These are phyloP conservation scores for Penaeus vannamei DNA, from an alignment of 1,140 invertebrate species.

Conservation along the genomic window DNA sequence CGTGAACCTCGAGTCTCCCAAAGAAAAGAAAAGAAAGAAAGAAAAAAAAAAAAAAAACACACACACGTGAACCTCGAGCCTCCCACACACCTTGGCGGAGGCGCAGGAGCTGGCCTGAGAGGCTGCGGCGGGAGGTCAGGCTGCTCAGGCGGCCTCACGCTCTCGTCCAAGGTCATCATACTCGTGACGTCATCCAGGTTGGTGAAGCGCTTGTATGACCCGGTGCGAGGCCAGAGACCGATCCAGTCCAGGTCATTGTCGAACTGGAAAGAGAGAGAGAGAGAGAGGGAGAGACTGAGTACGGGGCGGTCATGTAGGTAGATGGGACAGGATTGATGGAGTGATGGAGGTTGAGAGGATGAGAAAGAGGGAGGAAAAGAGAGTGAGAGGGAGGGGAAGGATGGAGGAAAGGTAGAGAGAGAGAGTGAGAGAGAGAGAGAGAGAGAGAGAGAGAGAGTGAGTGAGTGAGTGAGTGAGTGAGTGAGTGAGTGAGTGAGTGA, in stretches of 20 bases:
- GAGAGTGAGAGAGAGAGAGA: not conserved
- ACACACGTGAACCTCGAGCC: not conserved
- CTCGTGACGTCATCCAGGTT: constrained; percentile 74
- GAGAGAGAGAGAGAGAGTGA: not conserved
- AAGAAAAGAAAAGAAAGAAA: not conserved
- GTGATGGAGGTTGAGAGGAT: not conserved
- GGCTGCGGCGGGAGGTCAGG: constrained; percentile 74
- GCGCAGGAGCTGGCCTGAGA: constrained; percentile 70
- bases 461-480: not conserved
- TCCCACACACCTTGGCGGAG: constrained; percentile 55
- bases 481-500: not conserved
- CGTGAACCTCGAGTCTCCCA: not conserved
- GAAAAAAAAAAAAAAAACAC: not conserved
- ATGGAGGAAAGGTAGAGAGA: not conserved
- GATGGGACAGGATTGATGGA: not conserved
- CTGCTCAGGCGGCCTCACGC: constrained; percentile 61
- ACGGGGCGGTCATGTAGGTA: not conserved
- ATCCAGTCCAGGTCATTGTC: constrained; percentile 79
- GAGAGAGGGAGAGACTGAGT: not conserved
- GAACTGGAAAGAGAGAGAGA: constrained; percentile 72
- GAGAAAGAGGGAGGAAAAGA: not conserved
- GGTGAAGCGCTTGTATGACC: constrained; percentile 81
- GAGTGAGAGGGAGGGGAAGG: not conserved
- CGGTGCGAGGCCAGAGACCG: constrained; percentile 76
- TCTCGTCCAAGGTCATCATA: constrained; percentile 53